Evolutionary conservation across 2,113 vertebrate species (phyloP), one percentile per base, ranked within the genome.

Genomic region (Paradisaea rubra): DNA sequence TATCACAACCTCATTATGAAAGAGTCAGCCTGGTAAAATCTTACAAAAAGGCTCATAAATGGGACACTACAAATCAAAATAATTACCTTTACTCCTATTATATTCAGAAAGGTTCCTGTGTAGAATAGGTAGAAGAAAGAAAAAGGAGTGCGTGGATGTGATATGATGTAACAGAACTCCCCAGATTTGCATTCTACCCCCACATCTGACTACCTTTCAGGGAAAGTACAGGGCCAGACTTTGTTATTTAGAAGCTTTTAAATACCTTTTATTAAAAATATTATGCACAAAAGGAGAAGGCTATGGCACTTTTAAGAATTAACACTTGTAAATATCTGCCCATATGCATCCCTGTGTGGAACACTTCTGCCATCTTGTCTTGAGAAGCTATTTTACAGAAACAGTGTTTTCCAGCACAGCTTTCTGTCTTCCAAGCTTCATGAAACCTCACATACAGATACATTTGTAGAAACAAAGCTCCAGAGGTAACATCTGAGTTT

Each of bases 1-100:
- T 96, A 93, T 80, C 83, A 69, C 86, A 93, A 72, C 37, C 60
- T 88, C n/a, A n/a, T 94, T 95, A 96, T 83, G 89, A 96, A 95
- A 89, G 92, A 97, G 90, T 94, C 83, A 83, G 39, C 66, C 63
- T 74, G 41, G n/a, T 89, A 89, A 91, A 97, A 88, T 71, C 42
- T 76, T 63, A 65, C 27, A 64, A 68, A 94, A 83, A 81, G 20
- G 18, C 56, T 93, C 78, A 87, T 70, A 84, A 90, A 49, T 78
- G 53, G 42, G 83, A 89, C 54, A 86, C 39, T 13, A 60, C 33
- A 92, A 83, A 77, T 94, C 74, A 95, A 86, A 95, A 91, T 68
- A 76, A 79, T 76, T 96, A 59, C 39, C 54, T 73, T 78, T 71
- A 90, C 11, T 84, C 41, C 54, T 88, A 15, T 89, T 33, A 33